A percentile compares a stretch with the other conserved stretches of the same genome.
Evolutionary conservation across 92 coral and sea anemone species (phyloP).

Genomic region (Zoanthus sociatus): DNA sequence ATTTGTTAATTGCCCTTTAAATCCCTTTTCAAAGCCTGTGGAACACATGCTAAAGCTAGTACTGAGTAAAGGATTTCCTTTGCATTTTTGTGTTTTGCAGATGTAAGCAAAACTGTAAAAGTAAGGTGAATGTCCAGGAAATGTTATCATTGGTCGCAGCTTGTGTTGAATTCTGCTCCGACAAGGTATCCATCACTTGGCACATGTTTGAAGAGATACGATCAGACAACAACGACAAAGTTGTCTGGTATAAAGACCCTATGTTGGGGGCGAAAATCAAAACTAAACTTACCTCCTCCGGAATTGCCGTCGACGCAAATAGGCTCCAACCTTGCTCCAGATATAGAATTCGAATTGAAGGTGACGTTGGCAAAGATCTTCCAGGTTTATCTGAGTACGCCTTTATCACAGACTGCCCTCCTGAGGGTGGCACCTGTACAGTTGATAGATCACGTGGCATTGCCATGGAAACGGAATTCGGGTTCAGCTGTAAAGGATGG

Average conservation of each 20-base stretch:
- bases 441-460: slow-evolving; percentile 66
- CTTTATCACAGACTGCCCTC: slow-evolving; percentile 74
- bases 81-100: not conserved
- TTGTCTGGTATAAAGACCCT: slow-evolving; percentile 26
- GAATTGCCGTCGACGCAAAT: slow-evolving; percentile 30
- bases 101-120: slow-evolving; percentile 31
- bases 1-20: no score
- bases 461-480: slow-evolving; percentile 79
- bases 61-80: no score
- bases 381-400: slow-evolving; percentile 49
- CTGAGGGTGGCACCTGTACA: slow-evolving; percentile 78
- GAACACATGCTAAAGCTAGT: no score
- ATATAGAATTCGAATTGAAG: slow-evolving; percentile 43
- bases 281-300: slow-evolving; percentile 38
- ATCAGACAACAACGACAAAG: slow-evolving; percentile 4
- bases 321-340: slow-evolving; percentile 30
- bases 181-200: slow-evolving; percentile 27
- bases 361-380: slow-evolving; percentile 31
- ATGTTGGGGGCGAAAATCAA: slow-evolving; percentile 17
- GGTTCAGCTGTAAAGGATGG: slow-evolving; percentile 87
- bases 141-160: slow-evolving; percentile 20
- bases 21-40: no score
- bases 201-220: slow-evolving; percentile 40
- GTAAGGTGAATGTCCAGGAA: slow-evolving; percentile 41
- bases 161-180: slow-evolving; percentile 25